These are phyloP conservation scores for Mastigias papua DNA, from an alignment of 30 jellyfish, hydroid and myxozoan species.

Conservation along the genomic window DNA sequence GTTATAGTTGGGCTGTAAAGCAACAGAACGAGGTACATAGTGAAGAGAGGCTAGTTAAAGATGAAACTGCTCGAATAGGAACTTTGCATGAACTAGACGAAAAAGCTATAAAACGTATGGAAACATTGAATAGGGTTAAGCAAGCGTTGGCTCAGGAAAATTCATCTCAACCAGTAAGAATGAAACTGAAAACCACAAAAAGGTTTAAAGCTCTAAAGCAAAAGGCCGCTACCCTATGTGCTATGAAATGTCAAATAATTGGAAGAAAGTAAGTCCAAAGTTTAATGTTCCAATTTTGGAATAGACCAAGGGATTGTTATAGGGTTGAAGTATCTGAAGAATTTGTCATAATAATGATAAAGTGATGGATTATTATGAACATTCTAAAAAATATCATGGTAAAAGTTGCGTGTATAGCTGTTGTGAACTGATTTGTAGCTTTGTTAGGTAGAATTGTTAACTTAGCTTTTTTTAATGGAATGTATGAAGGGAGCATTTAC, in stretches of 20 bases:
- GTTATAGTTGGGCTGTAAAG: slow-evolving; percentile 32
- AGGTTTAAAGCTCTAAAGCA: not conserved
- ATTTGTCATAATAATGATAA: too few relatives aligned
- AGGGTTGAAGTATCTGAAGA: too few relatives aligned
- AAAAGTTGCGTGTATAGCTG: too few relatives aligned
- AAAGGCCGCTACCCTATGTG: not conserved
- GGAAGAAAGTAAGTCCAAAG: not conserved
- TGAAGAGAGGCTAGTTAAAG: not conserved
- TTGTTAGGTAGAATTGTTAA: too few relatives aligned
- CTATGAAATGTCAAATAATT: not conserved
- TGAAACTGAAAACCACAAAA: not conserved
- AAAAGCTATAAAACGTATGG: not conserved
- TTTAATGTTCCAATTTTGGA: not conserved
- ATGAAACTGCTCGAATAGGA: not conserved
- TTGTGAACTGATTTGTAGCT: not conserved
- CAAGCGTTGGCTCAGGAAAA: not conserved
- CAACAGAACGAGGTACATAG: not conserved
- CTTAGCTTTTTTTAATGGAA: too few relatives aligned
- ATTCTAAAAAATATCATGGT: too few relatives aligned
- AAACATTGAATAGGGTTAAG: not conserved
- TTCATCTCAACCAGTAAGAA: not conserved
- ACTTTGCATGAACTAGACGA: not conserved
- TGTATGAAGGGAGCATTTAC: too few relatives aligned
- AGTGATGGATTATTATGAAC: too few relatives aligned
- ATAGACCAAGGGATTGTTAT: not conserved